Evolutionary conservation across 2,888 invertebrate species (phyloP), one percentile per base, ranked within the genome.

Genomic region (Brassicogethes aeneus): DNA sequence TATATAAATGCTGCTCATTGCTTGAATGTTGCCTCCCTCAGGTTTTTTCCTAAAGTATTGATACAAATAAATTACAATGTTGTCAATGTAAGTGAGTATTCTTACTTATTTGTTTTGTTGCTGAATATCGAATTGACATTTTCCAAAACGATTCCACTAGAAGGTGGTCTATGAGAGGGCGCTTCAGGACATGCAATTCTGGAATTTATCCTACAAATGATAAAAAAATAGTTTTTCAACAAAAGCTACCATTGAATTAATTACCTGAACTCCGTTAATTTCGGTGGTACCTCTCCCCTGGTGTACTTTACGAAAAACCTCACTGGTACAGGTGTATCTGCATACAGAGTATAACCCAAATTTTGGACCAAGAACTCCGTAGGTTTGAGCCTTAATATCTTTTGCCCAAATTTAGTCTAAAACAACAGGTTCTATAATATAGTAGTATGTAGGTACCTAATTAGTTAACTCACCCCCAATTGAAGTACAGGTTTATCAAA

Each of bases 291-390:
- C 35, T 64, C 68, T 1, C 68, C 54, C 1, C 69, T 64, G 52
- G 75, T 73, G 61, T 75, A 79, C 44, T 75, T 75, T 1, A 79
- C 75, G 61, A 78, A 79, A 61, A 80, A 76, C 2, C 76, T 64
- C 7, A 79, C 70, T 0, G 73, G 61, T 1, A 73, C 65, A 0
- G 76, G 73, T 1, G 75, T 73, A 0, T 75, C 76, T 0, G 77
- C 74, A 40, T 71, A 70, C 16, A 80, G 68, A 46, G 12, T 32
- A 12, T 32, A 55, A 50, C 45, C 12, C 16, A 40, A 31, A 17
- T 17, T 15, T 7, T 39, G 16, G 3, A 30, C 14, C 8, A 32
- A 10, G 13, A 12, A 32, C 12, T 32, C 32, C 8, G 7, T 32
- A 3, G 32, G 14, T 12, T 32, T 32, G 5, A 32, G 13, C 13